Percentiles rank a stretch among this genome's conserved stretches.
These are phyloP conservation scores for Anomalospiza imberbis DNA, from an alignment of 2,797 vertebrate species.

Conservation along the genomic window DNA sequence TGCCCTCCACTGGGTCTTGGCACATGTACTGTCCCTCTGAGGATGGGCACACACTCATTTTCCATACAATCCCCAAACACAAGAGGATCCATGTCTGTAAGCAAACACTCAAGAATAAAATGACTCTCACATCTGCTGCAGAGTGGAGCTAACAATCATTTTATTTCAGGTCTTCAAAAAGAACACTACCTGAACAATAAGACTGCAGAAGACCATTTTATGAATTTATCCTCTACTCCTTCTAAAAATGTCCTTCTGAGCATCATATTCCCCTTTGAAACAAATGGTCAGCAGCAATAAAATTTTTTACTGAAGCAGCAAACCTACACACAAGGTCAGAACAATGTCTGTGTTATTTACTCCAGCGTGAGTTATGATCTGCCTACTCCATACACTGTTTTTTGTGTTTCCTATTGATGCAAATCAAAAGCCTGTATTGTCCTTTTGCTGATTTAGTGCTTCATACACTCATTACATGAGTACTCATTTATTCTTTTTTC, in stretches of 20 bases:
- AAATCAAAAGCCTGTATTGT: constrained; percentile 38
- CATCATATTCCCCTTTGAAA: not conserved
- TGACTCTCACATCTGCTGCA: not conserved
- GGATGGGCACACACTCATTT: not conserved
- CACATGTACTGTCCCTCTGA: not conserved
- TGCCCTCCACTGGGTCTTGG: not conserved
- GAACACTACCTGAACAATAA: not conserved
- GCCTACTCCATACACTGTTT: not conserved
- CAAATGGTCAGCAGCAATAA: not conserved
- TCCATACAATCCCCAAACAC: not conserved
- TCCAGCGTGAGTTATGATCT: constrained; percentile 17
- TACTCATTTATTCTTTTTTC: not conserved
- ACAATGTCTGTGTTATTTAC: constrained; percentile 54
- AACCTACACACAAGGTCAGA: constrained; percentile 27
- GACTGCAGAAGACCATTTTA: not conserved
- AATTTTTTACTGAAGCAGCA: constrained; percentile 44
- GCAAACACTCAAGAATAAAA: not conserved
- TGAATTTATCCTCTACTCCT: not conserved
- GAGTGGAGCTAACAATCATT: not conserved
- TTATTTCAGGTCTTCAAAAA: not conserved
- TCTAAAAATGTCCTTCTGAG: not conserved
- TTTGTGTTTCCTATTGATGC: constrained; percentile 19
- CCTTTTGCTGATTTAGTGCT: constrained; percentile 33
- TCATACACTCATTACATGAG: not conserved
- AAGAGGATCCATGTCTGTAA: not conserved